These are phyloP conservation scores for Abramis brama DNA, from an alignment of 2,113 vertebrate species.

Conservation along the genomic window DNA sequence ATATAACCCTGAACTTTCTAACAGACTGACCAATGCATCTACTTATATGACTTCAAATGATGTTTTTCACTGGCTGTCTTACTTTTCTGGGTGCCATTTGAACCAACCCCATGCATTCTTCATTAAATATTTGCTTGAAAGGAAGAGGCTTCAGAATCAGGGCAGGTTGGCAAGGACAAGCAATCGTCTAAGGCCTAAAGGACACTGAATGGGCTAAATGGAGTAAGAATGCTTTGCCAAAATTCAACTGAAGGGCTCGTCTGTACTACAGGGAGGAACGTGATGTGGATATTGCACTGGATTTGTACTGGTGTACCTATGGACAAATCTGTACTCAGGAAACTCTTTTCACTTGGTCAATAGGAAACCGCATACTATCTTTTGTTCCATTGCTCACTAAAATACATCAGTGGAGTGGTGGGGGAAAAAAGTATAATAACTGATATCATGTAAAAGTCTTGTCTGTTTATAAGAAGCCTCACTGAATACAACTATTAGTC, in stretches of 20 bases:
- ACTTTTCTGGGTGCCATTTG: neutral
- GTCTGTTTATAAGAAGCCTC: slow-evolving; percentile 18
- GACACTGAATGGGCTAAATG: slow-evolving; percentile 14
- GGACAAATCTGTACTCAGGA: slow-evolving; percentile 38
- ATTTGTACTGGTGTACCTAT: slow-evolving; percentile 29
- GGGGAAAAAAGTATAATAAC: neutral
- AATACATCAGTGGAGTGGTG: neutral
- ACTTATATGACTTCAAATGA: neutral
- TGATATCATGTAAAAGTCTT: neutral
- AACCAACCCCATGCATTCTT: slow-evolving; percentile 4
- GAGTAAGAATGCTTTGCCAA: slow-evolving; percentile 10
- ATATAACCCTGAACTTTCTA: slow-evolving; percentile 9
- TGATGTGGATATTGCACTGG: slow-evolving; percentile 23
- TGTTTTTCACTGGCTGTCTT: slow-evolving; percentile 27
- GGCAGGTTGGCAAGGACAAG: neutral
- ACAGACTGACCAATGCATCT: slow-evolving; percentile 29
- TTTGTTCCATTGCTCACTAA: neutral
- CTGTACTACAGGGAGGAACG: neutral
- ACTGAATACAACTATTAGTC: neutral
- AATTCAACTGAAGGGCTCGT: slow-evolving; percentile 8
- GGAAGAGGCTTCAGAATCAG: slow-evolving; percentile 1
- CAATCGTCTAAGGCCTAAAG: neutral
- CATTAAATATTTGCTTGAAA: slow-evolving; percentile 37
- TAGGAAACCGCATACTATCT: neutral
- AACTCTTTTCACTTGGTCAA: neutral